Conservation (phyloP, 2,888 invertebrate genomes). For the Callyntrura guangdongensis region DNA sequence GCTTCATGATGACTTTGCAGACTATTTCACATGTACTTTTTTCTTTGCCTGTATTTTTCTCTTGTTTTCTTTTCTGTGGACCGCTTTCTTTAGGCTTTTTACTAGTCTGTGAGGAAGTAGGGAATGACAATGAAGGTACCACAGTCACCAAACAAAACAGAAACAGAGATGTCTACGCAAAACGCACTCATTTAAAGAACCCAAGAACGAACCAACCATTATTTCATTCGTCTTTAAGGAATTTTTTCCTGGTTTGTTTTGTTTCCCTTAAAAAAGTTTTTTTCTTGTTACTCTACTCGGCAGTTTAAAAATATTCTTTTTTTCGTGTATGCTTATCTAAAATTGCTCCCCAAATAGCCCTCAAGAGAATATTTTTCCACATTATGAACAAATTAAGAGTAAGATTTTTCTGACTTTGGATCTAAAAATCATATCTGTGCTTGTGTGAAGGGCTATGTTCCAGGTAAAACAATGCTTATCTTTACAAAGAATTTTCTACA, state of each 20-base stretch:
- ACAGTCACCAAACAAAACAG: slow-evolving; percentile 13
- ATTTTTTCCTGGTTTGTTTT: too few relatives aligned
- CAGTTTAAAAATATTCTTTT: too few relatives aligned
- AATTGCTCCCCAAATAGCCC: too few relatives aligned
- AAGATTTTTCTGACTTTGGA: slow-evolving; percentile 17
- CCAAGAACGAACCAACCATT: neutral
- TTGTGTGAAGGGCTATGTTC: too few relatives aligned
- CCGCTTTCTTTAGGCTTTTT: too few relatives aligned
- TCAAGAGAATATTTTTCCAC: slow-evolving; percentile 58
- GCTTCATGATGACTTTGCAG: slow-evolving; percentile 56
- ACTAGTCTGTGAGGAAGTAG: neutral
- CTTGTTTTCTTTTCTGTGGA: neutral
- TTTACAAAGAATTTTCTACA: too few relatives aligned
- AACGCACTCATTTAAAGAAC: neutral
- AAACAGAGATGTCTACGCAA: neutral
- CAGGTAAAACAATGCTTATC: too few relatives aligned
- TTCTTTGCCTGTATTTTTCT: neutral
- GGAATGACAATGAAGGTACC: neutral
- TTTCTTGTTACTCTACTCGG: too few relatives aligned
- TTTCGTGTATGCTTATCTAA: too few relatives aligned
- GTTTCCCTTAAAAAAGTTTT: too few relatives aligned
- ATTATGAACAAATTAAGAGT: slow-evolving; percentile 48
- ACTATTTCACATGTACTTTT: neutral
- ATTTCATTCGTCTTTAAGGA: too few relatives aligned
- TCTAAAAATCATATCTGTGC: too few relatives aligned